Evolutionary conservation across 1,140 invertebrate species (phyloP).

Genomic region (Drosophila mauritiana): DNA sequence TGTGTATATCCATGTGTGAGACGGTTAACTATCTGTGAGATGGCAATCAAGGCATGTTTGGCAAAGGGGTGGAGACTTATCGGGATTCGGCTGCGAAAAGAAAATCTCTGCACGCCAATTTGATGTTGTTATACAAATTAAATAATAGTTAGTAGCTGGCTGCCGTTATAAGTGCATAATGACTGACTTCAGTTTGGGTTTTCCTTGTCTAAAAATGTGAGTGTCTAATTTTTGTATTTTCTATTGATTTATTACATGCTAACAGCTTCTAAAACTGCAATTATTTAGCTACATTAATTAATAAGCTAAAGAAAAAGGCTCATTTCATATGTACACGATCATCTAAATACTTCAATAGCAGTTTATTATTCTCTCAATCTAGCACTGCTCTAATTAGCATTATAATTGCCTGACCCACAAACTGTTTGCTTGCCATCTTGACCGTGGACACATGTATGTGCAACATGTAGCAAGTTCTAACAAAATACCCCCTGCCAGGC

Average conservation of each 20-base stretch:
- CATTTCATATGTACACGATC: no score
- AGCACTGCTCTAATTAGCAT: constrained; percentile 2
- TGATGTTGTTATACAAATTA: constrained; percentile 36
- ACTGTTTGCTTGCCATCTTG: constrained; percentile 10
- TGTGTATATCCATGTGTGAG: constrained; percentile 5
- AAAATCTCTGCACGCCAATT: constrained; percentile 30
- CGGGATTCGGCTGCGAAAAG: constrained; percentile 12
- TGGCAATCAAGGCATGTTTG: constrained; percentile 20
- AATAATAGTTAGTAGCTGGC: constrained; percentile 22
- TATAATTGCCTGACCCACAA: constrained; percentile 6
- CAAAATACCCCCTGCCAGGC: constrained; percentile 44
- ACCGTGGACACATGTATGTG: constrained; percentile 23
- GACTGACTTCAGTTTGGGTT: not conserved
- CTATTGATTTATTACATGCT: no score
- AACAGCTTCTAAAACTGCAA: no score
- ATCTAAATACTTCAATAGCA: no score
- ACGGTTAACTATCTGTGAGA: not conserved
- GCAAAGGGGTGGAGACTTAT: constrained; percentile 23
- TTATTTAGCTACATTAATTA: no score
- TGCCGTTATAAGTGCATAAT: constrained; percentile 1
- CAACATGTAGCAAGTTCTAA: constrained; percentile 57
- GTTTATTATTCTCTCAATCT: no score
- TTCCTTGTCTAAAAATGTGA: not conserved
- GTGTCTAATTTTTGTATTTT: no score
- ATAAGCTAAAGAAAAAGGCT: no score